Evolutionary conservation across 1,140 invertebrate species (phyloP), one percentile per base, ranked within the genome.

Genomic region (Streblospio benedicti): DNA sequence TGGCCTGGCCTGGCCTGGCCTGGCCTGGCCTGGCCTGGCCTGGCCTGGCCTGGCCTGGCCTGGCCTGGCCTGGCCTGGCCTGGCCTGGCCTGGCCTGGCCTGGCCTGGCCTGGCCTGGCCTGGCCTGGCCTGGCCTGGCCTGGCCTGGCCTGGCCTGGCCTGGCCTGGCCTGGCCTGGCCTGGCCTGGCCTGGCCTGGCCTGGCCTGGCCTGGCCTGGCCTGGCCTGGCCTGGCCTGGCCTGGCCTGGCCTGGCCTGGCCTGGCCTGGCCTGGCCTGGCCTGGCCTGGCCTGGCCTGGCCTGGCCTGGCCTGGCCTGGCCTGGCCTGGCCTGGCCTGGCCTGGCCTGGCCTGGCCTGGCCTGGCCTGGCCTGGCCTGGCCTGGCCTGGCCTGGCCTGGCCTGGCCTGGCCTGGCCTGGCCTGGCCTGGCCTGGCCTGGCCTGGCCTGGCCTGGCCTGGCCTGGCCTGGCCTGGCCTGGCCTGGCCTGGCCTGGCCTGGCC

Each of bases 131-230:
- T 50, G 47, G 47, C 47, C 47, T 50, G 47, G 47, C 47, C 47
- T 50, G 47, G 47, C 47, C 47, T 50, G 57, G 44, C 45, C 50
- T 58, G 57, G 64, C 58, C 64, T 63, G 63, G 60, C 47, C 58
- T 63, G 64, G 41, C 64, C 55, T 66, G 59, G 59, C 64, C 64
- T 66, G 53, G 64, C 65, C 64, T n/a, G n/a, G n/a, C n/a, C n/a
- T n/a, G n/a, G n/a, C 52, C 27, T 43, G 47, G 47, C 60, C 62
- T 65, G 63, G 62, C 62, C 63, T 60, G 44, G 49, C 64, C 47
- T 32, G 51, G 60, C 52, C 43, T 50, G 60, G 55, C 62, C 62
- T 65, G 62, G 62, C 63, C 63, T 65, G 62, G 62, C 63, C 63
- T 65, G 62, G 63, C 63, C 63, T 65, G 62, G 57, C 62, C 62